These are phyloP conservation scores for Agelastica alni DNA, from an alignment of 2,888 invertebrate genomes.

Conservation along the genomic window DNA sequence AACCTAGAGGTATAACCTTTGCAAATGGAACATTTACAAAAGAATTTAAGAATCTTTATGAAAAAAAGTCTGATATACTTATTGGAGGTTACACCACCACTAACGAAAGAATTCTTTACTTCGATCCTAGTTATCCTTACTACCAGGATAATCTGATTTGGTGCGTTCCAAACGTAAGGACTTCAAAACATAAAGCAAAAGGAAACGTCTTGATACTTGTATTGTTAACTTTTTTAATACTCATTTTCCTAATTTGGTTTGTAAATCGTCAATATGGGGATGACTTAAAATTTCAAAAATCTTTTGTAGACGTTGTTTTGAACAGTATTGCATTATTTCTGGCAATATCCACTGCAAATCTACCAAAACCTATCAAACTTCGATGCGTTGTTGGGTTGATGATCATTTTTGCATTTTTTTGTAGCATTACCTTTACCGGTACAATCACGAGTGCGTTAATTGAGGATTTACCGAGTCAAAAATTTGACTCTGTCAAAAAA, in stretches of 20 bases:
- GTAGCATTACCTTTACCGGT: background rate
- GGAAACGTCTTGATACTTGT: background rate
- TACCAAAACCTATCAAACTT: background rate
- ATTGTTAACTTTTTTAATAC: background rate
- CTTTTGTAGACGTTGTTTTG: background rate
- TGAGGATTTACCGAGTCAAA: background rate
- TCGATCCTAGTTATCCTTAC: background rate
- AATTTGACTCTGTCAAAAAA: background rate
- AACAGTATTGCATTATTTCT: background rate
- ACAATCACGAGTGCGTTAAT: background rate
- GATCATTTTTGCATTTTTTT: background rate
- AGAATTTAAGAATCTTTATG: background rate
- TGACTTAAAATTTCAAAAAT: background rate
- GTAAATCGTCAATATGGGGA: background rate
- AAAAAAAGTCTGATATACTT: background rate
- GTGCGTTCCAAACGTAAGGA: background rate
- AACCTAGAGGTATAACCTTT: background rate
- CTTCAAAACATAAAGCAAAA: background rate
- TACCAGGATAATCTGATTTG: background rate
- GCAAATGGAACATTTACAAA: background rate
- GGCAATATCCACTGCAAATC: background rate
- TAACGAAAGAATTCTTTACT: background rate
- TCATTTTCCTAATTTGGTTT: background rate
- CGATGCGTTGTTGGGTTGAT: background rate
- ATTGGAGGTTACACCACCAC: background rate